phyloP scores from a whole-genome alignment of 2,797 vertebrate species.

The Potorous gilbertii region DNA sequence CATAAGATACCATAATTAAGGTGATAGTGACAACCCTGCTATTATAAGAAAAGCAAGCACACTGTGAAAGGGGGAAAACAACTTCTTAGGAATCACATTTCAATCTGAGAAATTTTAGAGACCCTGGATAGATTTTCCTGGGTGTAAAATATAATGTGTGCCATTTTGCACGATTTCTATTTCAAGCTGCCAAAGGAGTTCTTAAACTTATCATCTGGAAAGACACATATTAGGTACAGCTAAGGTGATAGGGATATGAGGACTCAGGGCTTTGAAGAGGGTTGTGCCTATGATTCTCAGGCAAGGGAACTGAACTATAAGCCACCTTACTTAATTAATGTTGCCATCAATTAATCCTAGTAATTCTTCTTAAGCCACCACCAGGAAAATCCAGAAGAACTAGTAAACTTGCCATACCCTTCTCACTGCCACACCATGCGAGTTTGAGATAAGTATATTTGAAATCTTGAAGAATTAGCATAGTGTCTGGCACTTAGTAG shows the following conservation, averaged over 20 bases:
- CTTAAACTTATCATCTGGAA: neutral
- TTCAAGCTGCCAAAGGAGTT: constrained; percentile 9
- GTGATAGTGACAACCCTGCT: neutral
- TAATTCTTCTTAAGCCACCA: neutral
- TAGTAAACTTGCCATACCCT: neutral
- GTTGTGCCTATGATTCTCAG: neutral
- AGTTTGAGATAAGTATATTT: neutral
- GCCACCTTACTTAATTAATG: neutral
- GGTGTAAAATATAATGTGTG: neutral
- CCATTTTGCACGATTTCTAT: constrained; percentile 21
- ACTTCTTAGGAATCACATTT: neutral
- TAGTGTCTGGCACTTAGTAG: neutral
- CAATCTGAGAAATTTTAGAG: neutral
- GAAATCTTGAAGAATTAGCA: neutral
- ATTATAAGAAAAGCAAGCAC: neutral
- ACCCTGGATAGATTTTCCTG: neutral
- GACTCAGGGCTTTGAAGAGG: constrained; percentile 12
- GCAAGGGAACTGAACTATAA: neutral
- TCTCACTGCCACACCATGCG: neutral
- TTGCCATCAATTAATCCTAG: neutral
- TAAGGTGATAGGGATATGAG: neutral
- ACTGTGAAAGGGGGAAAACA: neutral
- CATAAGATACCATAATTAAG: neutral
- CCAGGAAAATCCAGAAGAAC: neutral
- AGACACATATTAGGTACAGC: neutral